Base-by-base conservation (phyloP, 1,140 invertebrate genomes). In the Drosophila varians region DNA sequence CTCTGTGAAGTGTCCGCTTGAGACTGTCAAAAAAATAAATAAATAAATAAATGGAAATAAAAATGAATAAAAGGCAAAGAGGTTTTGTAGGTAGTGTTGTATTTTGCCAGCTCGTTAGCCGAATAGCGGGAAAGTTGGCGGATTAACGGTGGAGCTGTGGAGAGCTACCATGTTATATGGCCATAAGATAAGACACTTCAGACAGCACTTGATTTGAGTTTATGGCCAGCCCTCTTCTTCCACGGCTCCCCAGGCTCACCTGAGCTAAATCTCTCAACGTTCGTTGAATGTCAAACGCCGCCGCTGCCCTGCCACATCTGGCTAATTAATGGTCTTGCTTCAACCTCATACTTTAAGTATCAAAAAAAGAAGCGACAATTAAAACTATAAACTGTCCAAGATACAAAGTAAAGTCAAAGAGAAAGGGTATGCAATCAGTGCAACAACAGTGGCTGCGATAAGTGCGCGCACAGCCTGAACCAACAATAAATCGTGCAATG, bases 101-200 rank as follows among this genome's bases (percentile, higher is more conserved):
- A n/a, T n/a, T 51, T 62, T 21, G 21, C 21, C 21, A 21, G 74
- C 78, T 74, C 58, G 74, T 83, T 83, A 60, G 70, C 64, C 49
- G 58, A 45, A 53, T 82, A 84, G 77, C 78, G 62, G 74, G 47
- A 42, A 21, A 28, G 6, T 8, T 45, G 36, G 28, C 18, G 31
- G 18, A 9, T n/a, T n/a, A n/a, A n/a, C n/a, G n/a, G n/a, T n/a
- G n/a, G n/a, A n/a, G n/a, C n/a, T n/a, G n/a, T 16, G 14, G 34
- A 48, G 70, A 66, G 71, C 49, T 65, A 56, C 46, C 74, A 77
- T 65, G 68, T 70, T 83, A 77, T 84, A 78, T 68, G 79, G 60
- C 79, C 80, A 68, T 64, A 25, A 78, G 80, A 84, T 79, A 86
- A 83, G 79, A 74, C 70, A 82, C 70, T 82, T 74, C 60, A 84